These are phyloP conservation scores for Brenthis daphne DNA, from an alignment of 2,888 invertebrate species.

Conservation along the genomic window DNA sequence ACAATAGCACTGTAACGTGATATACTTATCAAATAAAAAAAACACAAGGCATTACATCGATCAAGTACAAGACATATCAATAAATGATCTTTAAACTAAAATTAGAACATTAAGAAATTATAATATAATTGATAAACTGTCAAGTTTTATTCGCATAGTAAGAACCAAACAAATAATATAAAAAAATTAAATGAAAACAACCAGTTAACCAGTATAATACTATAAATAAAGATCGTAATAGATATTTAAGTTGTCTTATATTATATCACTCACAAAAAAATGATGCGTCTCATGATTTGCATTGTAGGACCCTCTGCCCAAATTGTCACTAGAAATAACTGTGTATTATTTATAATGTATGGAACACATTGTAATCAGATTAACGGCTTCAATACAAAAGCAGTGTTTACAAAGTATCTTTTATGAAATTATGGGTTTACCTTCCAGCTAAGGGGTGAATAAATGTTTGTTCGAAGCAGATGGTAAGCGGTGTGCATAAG, in stretches of 20 bases:
- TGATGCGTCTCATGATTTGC: not conserved
- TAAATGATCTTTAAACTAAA: no score
- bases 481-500: slow-evolving; percentile 11
- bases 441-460: slow-evolving; percentile 28
- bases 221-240: slow-evolving; percentile 3
- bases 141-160: no score
- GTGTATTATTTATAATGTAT: slow-evolving; percentile 12
- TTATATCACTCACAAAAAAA: not conserved
- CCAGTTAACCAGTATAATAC: no score
- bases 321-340: slow-evolving; percentile 20
- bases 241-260: not conserved
- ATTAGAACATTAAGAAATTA: no score
- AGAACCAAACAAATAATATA: no score
- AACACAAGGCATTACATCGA: no score
- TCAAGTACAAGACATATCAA: no score
- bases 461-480: slow-evolving; percentile 19
- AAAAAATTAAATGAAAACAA: no score
- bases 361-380: slow-evolving; percentile 51
- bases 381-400: slow-evolving; percentile 47
- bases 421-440: slow-evolving; percentile 44
- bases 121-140: no score
- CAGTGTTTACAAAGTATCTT: slow-evolving; percentile 44
- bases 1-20: no score
- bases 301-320: slow-evolving; percentile 14
- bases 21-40: no score